Evolutionary conservation across 35 echinoderm and acorn worm genomes (phyloP).

Genomic region (Heliocidaris tuberculata): DNA sequence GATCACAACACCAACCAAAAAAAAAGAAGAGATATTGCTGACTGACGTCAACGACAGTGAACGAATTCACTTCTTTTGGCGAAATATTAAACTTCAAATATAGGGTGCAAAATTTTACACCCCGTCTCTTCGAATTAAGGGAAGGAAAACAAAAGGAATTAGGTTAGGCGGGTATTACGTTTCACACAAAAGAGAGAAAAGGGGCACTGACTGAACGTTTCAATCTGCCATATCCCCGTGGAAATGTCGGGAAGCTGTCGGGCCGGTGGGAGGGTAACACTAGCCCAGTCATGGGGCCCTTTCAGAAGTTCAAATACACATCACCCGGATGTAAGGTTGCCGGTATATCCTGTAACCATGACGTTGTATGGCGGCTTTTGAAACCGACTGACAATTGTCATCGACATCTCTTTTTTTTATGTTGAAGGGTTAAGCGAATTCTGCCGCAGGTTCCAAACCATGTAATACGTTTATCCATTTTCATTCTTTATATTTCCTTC

Average conservation of each 20-base stretch:
- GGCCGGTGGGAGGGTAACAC: not conserved
- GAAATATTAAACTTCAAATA: not conserved
- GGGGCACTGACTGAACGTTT: not conserved
- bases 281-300: not conserved
- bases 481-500: too few relatives aligned
- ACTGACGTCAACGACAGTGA: not conserved
- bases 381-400: not conserved
- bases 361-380: not conserved
- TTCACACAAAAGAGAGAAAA: not conserved
- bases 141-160: conserved; percentile 3
- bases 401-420: not conserved
- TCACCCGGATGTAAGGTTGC: not conserved
- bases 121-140: not conserved
- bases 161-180: not conserved
- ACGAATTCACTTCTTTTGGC: not conserved
- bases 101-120: not conserved
- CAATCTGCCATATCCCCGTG: not conserved
- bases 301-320: not conserved
- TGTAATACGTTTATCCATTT: too few relatives aligned
- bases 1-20: too few relatives aligned
- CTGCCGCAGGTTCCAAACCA: too few relatives aligned
- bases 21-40: not conserved
- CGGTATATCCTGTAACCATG: not conserved
- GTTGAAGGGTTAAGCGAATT: not conserved
- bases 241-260: not conserved